Conservation (phyloP, 2,797 vertebrate genomes). For the Rhincodon typus region DNA sequence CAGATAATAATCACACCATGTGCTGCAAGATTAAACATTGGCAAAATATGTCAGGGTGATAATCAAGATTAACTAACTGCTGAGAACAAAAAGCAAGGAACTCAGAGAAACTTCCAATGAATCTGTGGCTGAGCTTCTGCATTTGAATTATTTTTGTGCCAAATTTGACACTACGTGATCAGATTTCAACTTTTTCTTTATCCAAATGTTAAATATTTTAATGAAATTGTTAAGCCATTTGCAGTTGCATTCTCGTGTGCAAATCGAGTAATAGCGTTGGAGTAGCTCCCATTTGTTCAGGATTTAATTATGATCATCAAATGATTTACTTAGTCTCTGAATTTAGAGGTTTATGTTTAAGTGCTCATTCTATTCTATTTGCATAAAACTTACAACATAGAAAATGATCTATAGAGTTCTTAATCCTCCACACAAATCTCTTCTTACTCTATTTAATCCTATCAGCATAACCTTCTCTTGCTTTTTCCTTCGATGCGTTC, state of each 20-base stretch:
- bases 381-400: background rate
- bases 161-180: too few species aligned
- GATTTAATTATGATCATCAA: background rate
- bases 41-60: background rate
- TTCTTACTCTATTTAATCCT: background rate
- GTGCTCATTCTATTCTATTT: background rate
- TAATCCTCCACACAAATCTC: background rate
- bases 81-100: background rate
- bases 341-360: background rate
- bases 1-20: background rate
- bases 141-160: too few species aligned
- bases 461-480: too few species aligned
- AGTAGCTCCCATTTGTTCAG: background rate
- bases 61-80: background rate
- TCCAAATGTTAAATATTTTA: background rate
- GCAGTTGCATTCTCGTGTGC: background rate
- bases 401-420: background rate
- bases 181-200: too few species aligned
- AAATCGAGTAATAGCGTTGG: background rate
- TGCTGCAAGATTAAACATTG: background rate
- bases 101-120: background rate
- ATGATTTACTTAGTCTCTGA: background rate
- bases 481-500: too few species aligned
- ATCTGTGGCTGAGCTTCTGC: background rate
- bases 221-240: background rate